These are phyloP conservation scores for Lasioglossum baleicum DNA, from an alignment of 1,140 invertebrate genomes.

Conservation along the genomic window DNA sequence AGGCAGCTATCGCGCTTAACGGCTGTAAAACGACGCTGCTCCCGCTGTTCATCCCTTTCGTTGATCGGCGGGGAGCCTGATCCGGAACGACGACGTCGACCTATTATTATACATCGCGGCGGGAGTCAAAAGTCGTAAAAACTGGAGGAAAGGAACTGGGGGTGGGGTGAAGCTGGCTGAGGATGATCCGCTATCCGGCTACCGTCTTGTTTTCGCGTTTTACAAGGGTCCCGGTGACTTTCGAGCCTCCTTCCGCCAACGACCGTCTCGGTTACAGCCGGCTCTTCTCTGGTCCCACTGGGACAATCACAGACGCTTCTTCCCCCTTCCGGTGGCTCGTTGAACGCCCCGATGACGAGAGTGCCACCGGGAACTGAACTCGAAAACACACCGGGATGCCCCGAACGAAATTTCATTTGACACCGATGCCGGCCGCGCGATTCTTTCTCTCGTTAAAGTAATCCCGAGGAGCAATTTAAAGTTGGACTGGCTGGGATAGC, in stretches of 20 bases:
- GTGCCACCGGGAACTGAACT: not conserved
- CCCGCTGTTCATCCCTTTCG: not conserved
- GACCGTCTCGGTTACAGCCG: not conserved
- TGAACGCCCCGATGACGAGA: not conserved
- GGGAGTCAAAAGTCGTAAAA: constrained; percentile 57
- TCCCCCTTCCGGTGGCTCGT: not conserved
- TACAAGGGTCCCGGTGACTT: constrained; percentile 50
- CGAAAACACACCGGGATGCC: not conserved
- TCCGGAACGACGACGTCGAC: constrained; percentile 48
- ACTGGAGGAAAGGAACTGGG: constrained; percentile 4
- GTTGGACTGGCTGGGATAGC: not conserved
- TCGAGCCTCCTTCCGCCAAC: constrained; percentile 18
- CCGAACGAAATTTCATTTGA: not conserved
- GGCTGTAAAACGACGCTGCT: constrained; percentile 75
- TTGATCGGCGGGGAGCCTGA: constrained; percentile 45
- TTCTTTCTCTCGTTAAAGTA: constrained; percentile 6
- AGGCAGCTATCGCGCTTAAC: constrained; percentile 76
- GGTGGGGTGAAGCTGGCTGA: constrained; percentile 9
- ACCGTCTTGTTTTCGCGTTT: constrained; percentile 60
- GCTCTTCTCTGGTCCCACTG: not conserved
- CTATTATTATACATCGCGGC: constrained; percentile 44
- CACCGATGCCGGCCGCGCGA: not conserved
- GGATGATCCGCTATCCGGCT: constrained; percentile 24
- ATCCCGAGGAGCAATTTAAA: constrained; percentile 3
- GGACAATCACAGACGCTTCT: constrained; percentile 2